Evolutionary conservation across 2,888 invertebrate genomes (phyloP).

Genomic region (Gastrophysa polygoni): DNA sequence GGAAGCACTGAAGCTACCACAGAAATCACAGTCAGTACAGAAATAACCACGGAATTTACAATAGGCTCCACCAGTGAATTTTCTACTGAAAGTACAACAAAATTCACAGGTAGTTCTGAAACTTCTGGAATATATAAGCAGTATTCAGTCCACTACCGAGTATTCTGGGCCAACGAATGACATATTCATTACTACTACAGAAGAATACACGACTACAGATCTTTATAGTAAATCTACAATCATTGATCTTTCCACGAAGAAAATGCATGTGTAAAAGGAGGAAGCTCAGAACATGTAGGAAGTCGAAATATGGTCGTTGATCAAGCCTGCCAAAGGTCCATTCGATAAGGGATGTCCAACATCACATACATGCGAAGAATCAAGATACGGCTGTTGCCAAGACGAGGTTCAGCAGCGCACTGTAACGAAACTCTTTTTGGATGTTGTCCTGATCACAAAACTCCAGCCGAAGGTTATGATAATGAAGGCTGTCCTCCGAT

Average conservation of each 20-base stretch:
- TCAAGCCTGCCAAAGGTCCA: slow-evolving; percentile 78
- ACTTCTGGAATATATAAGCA: too few species aligned
- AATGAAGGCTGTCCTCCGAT: slow-evolving; percentile 79
- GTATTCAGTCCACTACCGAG: slow-evolving; percentile 32
- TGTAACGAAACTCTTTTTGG: slow-evolving; percentile 84
- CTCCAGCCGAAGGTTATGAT: slow-evolving; percentile 79
- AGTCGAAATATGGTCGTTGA: slow-evolving; percentile 82
- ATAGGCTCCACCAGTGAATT: slow-evolving; percentile 11
- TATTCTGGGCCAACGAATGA: slow-evolving; percentile 19
- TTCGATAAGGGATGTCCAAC: slow-evolving; percentile 80
- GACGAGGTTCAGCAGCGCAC: slow-evolving; percentile 81
- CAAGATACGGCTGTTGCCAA: slow-evolving; percentile 79
- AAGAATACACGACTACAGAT: slow-evolving; percentile 28
- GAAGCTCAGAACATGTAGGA: slow-evolving; percentile 66
- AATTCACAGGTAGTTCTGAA: slow-evolving; percentile 46
- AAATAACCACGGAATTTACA: slow-evolving; percentile 26
- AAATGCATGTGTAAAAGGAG: slow-evolving; percentile 65
- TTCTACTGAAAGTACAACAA: slow-evolving; percentile 18
- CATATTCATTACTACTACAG: slow-evolving; percentile 30
- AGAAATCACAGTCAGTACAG: slow-evolving; percentile 31
- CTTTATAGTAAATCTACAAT: slow-evolving; percentile 59
- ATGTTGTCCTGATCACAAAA: slow-evolving; percentile 82
- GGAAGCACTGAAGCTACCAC: slow-evolving; percentile 18
- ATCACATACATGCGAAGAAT: slow-evolving; percentile 76
- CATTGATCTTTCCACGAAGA: slow-evolving; percentile 59